Base-by-base conservation (phyloP, 2,888 invertebrate species). In the Mimachlamys varia region DNA sequence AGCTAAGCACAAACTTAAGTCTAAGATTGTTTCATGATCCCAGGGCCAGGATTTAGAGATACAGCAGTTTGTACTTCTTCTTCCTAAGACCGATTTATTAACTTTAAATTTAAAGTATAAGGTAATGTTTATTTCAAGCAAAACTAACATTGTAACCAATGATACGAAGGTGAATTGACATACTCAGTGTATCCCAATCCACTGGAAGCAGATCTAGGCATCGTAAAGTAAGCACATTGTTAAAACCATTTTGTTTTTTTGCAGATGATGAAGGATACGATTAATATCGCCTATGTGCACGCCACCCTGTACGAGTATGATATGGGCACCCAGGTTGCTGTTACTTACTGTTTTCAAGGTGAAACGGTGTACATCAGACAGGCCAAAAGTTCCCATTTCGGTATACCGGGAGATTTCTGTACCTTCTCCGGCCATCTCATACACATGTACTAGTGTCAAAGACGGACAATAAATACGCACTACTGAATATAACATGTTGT, bases 341-440 rank as follows among this genome's bases (percentile, higher is more conserved):
- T 76, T 0, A 27, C 33, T 0, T 33, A 76, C 33, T 76, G 76
- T 33, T 33, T 33, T 12, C 2, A 76, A 17, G 76, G 76, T 22
- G 27, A 76, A 27, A 5, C 1, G 2, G 76, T 76, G 13, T 33
- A 33, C 5, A 12, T 76, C 76, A 27, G 76, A 12, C 76, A 76
- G 33, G 76, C 27, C 17, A 76, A 1, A 3, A 1, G 13, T 13
- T 76, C 76, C 33, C 62, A 5, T 13, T 33, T 33, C 12, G 76
- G 76, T 27, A 27, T 76, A 22, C 76, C 76, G 33, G 76, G 76
- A 27, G 76, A 15, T 27, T 76, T 76, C 76, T 76, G 76, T 76
- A 76, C 76, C 27, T 76, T 76, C 76, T 76, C 76, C 33, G 76
- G 76, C 27, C 76, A 76, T 76, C 76, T 76, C 27, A 76, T 76